These are phyloP conservation scores for Pollenia griseotomentosa DNA, from an alignment of 2,888 invertebrate species.

Conservation along the genomic window DNA sequence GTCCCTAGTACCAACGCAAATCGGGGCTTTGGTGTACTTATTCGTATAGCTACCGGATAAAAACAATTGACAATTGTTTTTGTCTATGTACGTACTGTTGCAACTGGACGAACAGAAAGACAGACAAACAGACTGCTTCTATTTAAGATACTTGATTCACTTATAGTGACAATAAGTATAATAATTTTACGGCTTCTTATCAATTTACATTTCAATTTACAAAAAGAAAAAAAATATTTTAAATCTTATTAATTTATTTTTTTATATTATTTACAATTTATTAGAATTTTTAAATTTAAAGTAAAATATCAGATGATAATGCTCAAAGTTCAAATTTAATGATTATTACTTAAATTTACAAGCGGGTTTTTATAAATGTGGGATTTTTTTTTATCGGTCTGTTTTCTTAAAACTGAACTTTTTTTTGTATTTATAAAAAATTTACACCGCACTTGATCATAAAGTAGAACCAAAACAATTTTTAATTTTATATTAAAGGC, in stretches of 20 bases:
- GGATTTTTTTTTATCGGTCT: slow-evolving; percentile 19
- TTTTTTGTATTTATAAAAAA: no score
- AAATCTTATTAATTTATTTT: slow-evolving; percentile 38
- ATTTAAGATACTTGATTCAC: slow-evolving; percentile 6
- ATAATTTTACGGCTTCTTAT: slow-evolving; percentile 40
- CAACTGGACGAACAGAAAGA: background rate
- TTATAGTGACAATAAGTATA: slow-evolving; percentile 41
- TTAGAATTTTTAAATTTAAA: slow-evolving; percentile 5
- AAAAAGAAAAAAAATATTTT: slow-evolving; percentile 24
- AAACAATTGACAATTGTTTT: slow-evolving; percentile 62
- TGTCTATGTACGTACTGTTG: background rate
- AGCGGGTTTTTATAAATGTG: slow-evolving; percentile 3
- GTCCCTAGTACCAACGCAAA: no score
- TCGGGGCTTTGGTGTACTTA: no score
- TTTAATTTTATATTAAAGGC: no score
- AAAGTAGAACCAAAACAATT: no score
- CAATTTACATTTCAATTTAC: slow-evolving; percentile 34
- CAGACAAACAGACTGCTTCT: background rate
- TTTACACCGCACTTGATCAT: no score
- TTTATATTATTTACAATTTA: slow-evolving; percentile 28
- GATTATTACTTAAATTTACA: slow-evolving; percentile 12
- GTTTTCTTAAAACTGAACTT: background rate
- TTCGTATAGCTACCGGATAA: slow-evolving; percentile 51
- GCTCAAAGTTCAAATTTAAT: slow-evolving; percentile 61
- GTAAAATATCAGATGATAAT: slow-evolving; percentile 52